Evolutionary conservation across 2,113 vertebrate species (phyloP).

Genomic region (Capreolus pygargus): DNA sequence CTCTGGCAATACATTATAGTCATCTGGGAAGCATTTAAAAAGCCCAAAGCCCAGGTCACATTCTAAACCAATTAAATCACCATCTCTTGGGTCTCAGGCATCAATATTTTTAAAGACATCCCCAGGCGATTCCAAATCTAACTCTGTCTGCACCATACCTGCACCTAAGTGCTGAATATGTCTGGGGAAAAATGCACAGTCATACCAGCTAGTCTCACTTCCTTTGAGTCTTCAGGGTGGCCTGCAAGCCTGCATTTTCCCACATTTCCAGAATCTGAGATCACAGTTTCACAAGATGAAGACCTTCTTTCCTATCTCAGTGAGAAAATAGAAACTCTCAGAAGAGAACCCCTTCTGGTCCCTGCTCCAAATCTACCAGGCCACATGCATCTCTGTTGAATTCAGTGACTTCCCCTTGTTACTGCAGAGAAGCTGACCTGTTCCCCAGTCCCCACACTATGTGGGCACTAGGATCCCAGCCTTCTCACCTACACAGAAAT

Average conservation of each 20-base stretch:
- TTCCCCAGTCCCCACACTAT: background rate
- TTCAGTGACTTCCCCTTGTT: background rate
- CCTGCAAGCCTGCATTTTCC: background rate
- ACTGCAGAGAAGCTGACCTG: background rate
- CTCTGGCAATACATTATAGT: background rate
- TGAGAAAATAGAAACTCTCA: background rate
- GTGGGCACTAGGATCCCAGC: background rate
- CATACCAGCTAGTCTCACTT: background rate
- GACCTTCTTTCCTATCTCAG: background rate
- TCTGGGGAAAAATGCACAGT: background rate
- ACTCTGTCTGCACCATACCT: background rate
- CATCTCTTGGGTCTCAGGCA: constrained; percentile 4
- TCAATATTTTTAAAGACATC: background rate
- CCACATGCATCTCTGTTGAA: background rate
- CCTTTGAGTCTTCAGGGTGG: background rate
- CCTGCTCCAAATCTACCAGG: background rate
- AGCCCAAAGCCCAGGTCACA: background rate
- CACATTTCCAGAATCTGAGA: background rate
- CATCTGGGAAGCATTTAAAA: constrained; percentile 10
- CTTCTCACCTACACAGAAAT: background rate
- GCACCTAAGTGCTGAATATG: background rate
- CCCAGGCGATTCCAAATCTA: background rate
- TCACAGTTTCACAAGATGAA: background rate
- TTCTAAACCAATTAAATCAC: constrained; percentile 49
- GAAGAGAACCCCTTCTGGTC: background rate